These are phyloP conservation scores for Drosophila bipectinata DNA, from an alignment of 1,140 invertebrate genomes.

Conservation along the genomic window DNA sequence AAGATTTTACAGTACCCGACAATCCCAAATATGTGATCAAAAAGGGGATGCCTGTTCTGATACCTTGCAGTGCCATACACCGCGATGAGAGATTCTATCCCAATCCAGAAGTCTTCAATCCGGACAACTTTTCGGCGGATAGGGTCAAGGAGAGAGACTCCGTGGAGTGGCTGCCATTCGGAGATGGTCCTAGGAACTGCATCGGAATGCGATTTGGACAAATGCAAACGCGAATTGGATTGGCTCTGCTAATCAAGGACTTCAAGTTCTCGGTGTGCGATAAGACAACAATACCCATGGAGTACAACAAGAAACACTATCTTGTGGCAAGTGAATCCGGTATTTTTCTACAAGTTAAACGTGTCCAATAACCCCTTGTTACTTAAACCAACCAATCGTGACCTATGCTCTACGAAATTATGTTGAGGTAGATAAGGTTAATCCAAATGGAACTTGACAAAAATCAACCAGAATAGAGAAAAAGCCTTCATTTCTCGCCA, in stretches of 20 bases:
- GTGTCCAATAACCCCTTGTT: constrained; percentile 15
- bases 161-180: constrained; percentile 86
- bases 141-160: constrained; percentile 84
- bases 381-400: background rate
- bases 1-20: constrained; percentile 82
- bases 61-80: constrained; percentile 75
- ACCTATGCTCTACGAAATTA: background rate
- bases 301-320: constrained; percentile 38
- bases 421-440: background rate
- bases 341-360: constrained; percentile 52
- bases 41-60: constrained; percentile 62
- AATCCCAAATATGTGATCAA: constrained; percentile 73
- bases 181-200: constrained; percentile 84
- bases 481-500: background rate
- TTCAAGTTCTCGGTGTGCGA: background rate
- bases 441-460: background rate
- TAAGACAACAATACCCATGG: constrained; percentile 6
- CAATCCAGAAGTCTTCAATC: constrained; percentile 88
- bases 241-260: background rate
- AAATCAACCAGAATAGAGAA: background rate
- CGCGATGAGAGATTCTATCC: constrained; percentile 85
- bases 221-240: constrained; percentile 86
- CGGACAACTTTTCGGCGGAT: constrained; percentile 88
- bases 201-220: constrained; percentile 87
- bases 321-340: constrained; percentile 39